A percentile compares a stretch with the other conserved stretches of the same genome.
Evolutionary conservation across 2,113 vertebrate genomes (phyloP).

Genomic region (Pavo muticus): DNA sequence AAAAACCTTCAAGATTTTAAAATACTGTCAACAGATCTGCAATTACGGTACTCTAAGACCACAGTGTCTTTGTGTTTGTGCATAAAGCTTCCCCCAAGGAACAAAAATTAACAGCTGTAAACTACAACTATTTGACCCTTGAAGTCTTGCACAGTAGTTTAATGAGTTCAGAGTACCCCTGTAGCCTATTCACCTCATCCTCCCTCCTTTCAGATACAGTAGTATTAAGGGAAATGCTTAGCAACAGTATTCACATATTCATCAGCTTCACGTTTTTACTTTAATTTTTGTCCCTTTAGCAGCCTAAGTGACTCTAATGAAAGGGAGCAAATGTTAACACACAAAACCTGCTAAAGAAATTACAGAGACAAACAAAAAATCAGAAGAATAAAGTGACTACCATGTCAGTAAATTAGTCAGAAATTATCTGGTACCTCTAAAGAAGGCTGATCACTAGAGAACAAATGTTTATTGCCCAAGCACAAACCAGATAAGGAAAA

Average conservation of each 20-base stretch:
- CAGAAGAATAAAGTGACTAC: constrained; percentile 13
- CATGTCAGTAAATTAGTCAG: background rate
- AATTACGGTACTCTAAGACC: constrained; percentile 50
- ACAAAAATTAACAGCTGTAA: constrained; percentile 53
- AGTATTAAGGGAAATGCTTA: constrained; percentile 48
- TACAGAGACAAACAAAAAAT: constrained; percentile 31
- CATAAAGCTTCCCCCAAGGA: constrained; percentile 49
- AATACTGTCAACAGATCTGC: constrained; percentile 41
- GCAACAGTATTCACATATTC: constrained; percentile 60
- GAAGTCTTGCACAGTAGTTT: constrained; percentile 45
- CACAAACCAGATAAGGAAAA: background rate
- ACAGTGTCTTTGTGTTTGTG: constrained; percentile 50
- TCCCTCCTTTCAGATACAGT: background rate
- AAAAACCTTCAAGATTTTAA: constrained; percentile 14
- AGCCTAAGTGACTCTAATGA: constrained; percentile 47
- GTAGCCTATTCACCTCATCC: constrained; percentile 2
- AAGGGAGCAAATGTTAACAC: constrained; percentile 15
- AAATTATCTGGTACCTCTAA: constrained; percentile 6
- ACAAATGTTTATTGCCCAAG: background rate
- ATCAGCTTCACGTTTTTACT: constrained; percentile 37
- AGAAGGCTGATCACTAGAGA: background rate
- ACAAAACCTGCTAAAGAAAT: constrained; percentile 22
- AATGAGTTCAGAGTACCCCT: constrained; percentile 47
- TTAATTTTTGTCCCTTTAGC: constrained; percentile 61
- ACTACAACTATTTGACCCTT: constrained; percentile 47